These are phyloP conservation scores for Tragelaphus scriptus DNA, from an alignment of 2,113 vertebrate species.

Conservation along the genomic window DNA sequence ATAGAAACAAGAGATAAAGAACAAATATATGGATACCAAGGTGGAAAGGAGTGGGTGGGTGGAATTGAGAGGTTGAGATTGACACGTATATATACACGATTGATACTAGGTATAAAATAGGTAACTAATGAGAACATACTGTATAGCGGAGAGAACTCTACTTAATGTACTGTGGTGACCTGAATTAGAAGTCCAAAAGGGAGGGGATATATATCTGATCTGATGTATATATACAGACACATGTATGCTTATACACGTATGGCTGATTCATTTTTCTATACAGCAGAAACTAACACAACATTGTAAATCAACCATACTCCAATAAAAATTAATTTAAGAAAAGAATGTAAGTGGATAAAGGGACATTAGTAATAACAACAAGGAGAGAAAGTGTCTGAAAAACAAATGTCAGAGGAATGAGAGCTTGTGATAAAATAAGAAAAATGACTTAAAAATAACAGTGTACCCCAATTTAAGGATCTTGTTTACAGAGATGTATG, in stretches of 20 bases:
- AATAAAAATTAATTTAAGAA: neutral
- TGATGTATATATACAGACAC: neutral
- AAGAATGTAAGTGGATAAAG: neutral
- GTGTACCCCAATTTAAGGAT: neutral
- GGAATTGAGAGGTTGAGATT: neutral
- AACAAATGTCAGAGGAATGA: neutral
- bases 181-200: neutral
- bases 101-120: neutral
- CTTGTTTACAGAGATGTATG: rapidly evolving
- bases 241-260: neutral
- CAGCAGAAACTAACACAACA: neutral
- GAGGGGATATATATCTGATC: no score
- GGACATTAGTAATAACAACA: neutral
- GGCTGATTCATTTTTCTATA: neutral
- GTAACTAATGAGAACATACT: neutral
- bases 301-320: neutral
- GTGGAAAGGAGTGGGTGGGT: neutral
- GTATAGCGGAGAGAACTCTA: neutral
- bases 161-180: neutral
- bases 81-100: neutral
- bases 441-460: neutral
- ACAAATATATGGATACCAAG: neutral
- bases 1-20: neutral
- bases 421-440: neutral
- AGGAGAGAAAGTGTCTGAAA: neutral